phyloP scores from a whole-genome alignment of 2,113 vertebrate species.

The Lasiurus cinereus region DNA sequence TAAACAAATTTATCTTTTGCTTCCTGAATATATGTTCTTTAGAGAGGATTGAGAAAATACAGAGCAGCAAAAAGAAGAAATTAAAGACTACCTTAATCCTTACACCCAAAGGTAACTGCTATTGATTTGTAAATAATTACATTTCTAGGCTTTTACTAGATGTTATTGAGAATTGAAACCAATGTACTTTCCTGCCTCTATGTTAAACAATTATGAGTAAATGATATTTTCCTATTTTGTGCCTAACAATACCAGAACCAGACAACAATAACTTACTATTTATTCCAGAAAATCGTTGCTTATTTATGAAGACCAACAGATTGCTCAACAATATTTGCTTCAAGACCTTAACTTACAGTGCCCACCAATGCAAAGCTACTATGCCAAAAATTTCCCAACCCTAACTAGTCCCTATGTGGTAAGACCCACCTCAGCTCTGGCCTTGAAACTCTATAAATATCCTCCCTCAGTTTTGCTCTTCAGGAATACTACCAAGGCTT shows the following conservation, averaged over 20 bases:
- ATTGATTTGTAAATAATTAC: not conserved
- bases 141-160: not conserved
- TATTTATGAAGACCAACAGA: constrained; percentile 9
- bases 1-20: not conserved
- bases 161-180: constrained; percentile 10
- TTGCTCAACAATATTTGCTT: not conserved
- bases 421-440: not conserved
- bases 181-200: not conserved
- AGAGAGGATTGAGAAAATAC: constrained; percentile 36
- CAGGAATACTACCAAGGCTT: not conserved
- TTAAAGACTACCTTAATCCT: not conserved
- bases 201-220: not conserved
- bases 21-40: not conserved
- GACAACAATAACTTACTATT: constrained; percentile 9
- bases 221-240: not conserved
- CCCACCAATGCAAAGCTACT: not conserved
- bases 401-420: not conserved
- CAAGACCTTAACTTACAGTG: not conserved
- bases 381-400: not conserved
- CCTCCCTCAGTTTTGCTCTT: not conserved
- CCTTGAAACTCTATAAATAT: not conserved
- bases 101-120: not conserved
- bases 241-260: not conserved
- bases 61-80: not conserved
- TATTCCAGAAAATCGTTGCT: constrained; percentile 22